Percentiles rank a stretch among this genome's conserved stretches.
Evolutionary conservation across 2,113 vertebrate genomes (phyloP).

Genomic region (Oreochromis tanganicae): DNA sequence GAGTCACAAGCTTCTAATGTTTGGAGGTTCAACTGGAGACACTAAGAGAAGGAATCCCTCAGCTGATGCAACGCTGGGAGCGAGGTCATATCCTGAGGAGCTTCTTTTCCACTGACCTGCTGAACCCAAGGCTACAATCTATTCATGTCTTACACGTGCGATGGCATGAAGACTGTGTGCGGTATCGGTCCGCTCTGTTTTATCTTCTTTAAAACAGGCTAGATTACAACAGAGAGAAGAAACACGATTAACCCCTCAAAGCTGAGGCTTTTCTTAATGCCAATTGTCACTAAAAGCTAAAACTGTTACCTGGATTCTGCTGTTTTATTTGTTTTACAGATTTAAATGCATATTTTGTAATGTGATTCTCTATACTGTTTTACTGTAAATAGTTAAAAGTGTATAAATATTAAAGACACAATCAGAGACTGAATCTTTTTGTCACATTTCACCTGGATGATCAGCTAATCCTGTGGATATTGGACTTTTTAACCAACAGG

Average conservation of each 20-base stretch:
- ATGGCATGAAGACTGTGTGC: fast-evolving
- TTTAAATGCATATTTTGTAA: background rate
- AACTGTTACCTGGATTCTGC: background rate
- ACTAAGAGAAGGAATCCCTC: background rate
- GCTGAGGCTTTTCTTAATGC: background rate
- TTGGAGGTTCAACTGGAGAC: background rate
- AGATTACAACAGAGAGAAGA: background rate
- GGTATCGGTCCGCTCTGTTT: background rate
- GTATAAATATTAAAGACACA: background rate
- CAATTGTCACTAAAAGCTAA: background rate
- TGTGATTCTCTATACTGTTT: background rate
- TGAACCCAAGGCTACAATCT: background rate
- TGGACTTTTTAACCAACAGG: too few species aligned
- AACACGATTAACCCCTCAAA: background rate
- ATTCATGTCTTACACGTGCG: background rate
- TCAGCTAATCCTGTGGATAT: too few species aligned
- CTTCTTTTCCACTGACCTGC: fast-evolving
- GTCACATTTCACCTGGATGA: background rate
- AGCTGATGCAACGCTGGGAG: background rate
- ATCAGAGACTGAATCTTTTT: background rate
- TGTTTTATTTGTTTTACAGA: background rate
- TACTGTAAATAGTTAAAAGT: background rate
- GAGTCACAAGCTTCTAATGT: background rate
- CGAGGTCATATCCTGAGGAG: background rate
- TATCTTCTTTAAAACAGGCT: background rate